Percentiles rank a stretch among this genome's conserved stretches.
phyloP scores from a whole-genome alignment of 2,113 vertebrate genomes.

The Plectropomus leopardus region DNA sequence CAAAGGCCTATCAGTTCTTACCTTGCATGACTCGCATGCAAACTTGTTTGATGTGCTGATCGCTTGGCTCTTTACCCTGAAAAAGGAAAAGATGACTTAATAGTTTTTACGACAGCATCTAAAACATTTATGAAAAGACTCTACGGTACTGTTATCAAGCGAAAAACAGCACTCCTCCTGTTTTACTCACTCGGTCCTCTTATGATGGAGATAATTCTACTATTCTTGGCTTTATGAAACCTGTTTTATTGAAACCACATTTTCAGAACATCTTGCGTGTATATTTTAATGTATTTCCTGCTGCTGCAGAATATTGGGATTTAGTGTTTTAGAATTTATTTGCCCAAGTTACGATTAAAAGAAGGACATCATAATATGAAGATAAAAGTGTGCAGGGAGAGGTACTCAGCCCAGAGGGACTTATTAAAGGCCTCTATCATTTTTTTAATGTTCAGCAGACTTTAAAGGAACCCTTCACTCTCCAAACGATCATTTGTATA shows the following conservation, averaged over 20 bases:
- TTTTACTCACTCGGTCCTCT: not conserved
- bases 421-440: constrained; percentile 3
- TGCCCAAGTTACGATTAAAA: constrained; percentile 3
- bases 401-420: not conserved
- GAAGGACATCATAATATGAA: constrained; percentile 6
- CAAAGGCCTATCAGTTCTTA: constrained; percentile 76
- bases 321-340: constrained; percentile 1
- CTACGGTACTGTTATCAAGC: not conserved
- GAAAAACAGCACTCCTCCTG: not conserved
- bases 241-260: not conserved
- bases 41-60: constrained; percentile 97
- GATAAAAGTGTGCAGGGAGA: not conserved
- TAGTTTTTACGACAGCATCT: constrained; percentile 35
- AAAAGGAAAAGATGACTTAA: constrained; percentile 32
- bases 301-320: not conserved
- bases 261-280: not conserved
- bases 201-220: not conserved
- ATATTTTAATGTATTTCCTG: constrained; percentile 1
- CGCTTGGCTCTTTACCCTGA: constrained; percentile 94
- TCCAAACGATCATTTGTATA: too few relatives aligned
- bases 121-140: constrained; percentile 28
- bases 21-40: constrained; percentile 99
- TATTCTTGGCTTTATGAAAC: not conserved
- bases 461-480: not conserved
- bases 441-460: not conserved